phyloP scores from a whole-genome alignment of 2,797 vertebrate genomes.

The Gymnothorax reevesii region DNA sequence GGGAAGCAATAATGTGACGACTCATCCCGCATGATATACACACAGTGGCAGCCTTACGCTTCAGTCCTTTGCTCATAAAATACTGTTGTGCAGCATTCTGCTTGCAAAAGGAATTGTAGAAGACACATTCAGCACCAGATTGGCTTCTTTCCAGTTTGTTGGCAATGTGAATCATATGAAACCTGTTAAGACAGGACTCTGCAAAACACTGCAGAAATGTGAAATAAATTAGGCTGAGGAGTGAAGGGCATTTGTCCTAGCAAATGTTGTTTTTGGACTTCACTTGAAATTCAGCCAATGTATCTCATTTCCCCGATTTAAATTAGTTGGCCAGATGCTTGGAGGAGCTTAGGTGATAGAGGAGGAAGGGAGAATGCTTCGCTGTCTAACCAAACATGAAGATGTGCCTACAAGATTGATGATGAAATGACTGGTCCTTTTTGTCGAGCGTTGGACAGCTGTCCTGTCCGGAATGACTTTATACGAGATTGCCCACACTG shows the following conservation, averaged over 20 bases:
- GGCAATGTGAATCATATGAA: slow-evolving; percentile 22
- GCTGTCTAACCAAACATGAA: neutral
- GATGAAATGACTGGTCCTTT: neutral
- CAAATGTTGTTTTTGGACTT: neutral
- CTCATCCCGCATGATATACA: neutral
- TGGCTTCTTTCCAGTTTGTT: slow-evolving; percentile 15
- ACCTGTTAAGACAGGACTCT: slow-evolving; percentile 31
- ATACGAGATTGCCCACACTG: neutral
- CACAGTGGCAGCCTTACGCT: neutral
- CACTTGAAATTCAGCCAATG: slow-evolving; percentile 19
- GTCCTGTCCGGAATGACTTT: slow-evolving; percentile 6
- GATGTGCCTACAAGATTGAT: neutral
- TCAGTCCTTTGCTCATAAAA: slow-evolving; percentile 3
- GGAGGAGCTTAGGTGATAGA: neutral
- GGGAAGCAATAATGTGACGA: neutral
- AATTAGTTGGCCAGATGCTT: neutral
- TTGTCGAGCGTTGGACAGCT: neutral
- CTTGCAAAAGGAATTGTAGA: slow-evolving; percentile 1
- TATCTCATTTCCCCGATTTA: neutral
- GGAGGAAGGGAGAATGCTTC: neutral
- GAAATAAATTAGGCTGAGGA: slow-evolving; percentile 21
- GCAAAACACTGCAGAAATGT: slow-evolving; percentile 16
- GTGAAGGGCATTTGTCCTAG: neutral
- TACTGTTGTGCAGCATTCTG: slow-evolving; percentile 23
- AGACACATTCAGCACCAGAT: neutral